Evolutionary conservation across 2,888 invertebrate species (phyloP).

Genomic region (Cyaniris semiargus): DNA sequence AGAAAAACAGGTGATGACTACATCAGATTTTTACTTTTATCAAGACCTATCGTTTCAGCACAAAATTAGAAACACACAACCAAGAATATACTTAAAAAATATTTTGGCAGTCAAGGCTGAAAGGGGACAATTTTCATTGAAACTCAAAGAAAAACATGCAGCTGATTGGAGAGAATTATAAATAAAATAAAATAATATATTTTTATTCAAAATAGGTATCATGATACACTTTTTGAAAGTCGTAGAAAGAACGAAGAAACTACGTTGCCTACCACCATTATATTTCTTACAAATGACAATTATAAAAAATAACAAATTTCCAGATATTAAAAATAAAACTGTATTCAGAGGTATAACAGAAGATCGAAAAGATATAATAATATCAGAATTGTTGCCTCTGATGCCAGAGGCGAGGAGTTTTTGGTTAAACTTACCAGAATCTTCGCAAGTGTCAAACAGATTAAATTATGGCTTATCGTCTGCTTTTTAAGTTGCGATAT

Average conservation of each 20-base stretch:
- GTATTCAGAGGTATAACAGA: slow-evolving; percentile 31
- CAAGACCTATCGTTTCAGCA: slow-evolving; percentile 32
- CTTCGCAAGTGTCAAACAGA: not conserved
- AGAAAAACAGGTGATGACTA: slow-evolving; percentile 20
- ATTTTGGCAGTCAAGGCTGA: slow-evolving; percentile 33
- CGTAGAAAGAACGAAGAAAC: too few relatives aligned
- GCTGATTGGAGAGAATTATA: too few relatives aligned
- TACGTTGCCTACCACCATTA: too few relatives aligned
- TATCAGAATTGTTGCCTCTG: slow-evolving; percentile 32
- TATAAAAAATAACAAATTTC: slow-evolving; percentile 26
- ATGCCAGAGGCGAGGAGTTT: slow-evolving; percentile 33
- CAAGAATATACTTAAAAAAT: slow-evolving; percentile 30
- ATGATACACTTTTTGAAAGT: too few relatives aligned
- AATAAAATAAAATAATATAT: too few relatives aligned
- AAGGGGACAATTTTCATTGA: slow-evolving; percentile 31
- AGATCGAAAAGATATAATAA: slow-evolving; percentile 33
- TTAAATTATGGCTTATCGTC: not conserved
- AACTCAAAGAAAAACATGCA: not conserved
- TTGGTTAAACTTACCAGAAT: slow-evolving; percentile 28
- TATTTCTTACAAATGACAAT: slow-evolving; percentile 33
- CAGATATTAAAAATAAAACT: slow-evolving; percentile 34
- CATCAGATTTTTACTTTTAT: slow-evolving; percentile 33
- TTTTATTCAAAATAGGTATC: too few relatives aligned
- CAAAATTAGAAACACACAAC: slow-evolving; percentile 31
- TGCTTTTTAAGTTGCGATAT: slow-evolving; percentile 25